phyloP scores from a whole-genome alignment of 2,888 invertebrate species.

The Gryllus longicercus region DNA sequence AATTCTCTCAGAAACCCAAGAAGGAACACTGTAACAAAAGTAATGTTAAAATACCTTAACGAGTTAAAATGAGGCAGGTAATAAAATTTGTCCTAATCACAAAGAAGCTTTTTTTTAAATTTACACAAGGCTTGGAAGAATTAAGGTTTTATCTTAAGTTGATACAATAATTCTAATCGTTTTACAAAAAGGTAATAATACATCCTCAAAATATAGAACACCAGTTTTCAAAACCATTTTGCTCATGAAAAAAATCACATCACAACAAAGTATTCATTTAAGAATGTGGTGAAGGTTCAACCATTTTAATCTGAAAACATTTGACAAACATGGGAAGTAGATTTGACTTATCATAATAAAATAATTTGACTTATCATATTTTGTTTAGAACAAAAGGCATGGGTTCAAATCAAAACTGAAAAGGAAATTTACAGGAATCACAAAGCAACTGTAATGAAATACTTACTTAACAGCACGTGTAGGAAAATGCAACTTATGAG shows the following conservation, averaged over 20 bases:
- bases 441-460: background rate
- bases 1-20: slow-evolving; percentile 49
- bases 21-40: slow-evolving; percentile 46
- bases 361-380: too few species aligned
- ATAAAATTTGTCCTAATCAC: too few species aligned
- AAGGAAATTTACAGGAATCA: too few species aligned
- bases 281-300: background rate
- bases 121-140: too few species aligned
- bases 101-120: too few species aligned
- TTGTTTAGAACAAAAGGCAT: too few species aligned
- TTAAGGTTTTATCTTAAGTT: too few species aligned
- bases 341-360: too few species aligned
- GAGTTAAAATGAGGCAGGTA: background rate
- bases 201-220: too few species aligned
- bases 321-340: background rate
- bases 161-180: too few species aligned
- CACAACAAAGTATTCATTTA: background rate
- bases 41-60: slow-evolving; percentile 21
- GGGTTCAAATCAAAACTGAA: too few species aligned
- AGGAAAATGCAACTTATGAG: slow-evolving; percentile 45
- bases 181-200: too few species aligned
- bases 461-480: slow-evolving; percentile 43
- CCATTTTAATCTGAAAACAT: background rate
- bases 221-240: background rate
- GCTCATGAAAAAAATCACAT: slow-evolving; percentile 3